Conservation (phyloP, 2,797 vertebrate genomes). For the Agapornis canus region DNA sequence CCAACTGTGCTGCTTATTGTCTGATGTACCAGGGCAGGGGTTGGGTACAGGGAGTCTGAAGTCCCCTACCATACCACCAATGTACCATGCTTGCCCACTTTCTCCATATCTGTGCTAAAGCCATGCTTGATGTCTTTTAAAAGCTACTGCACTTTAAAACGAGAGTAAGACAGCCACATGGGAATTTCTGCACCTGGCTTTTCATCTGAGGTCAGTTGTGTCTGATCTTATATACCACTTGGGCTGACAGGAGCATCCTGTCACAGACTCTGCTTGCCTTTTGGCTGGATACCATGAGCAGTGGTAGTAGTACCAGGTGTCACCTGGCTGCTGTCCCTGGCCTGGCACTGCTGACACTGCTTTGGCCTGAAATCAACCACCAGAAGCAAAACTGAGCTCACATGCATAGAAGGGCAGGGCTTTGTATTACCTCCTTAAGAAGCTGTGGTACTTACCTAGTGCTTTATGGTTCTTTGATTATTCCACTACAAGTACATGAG, state of each 20-base stretch:
- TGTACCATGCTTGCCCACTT: neutral
- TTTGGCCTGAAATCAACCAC: neutral
- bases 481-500: neutral
- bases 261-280: neutral
- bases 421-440: neutral
- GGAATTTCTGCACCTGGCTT: neutral
- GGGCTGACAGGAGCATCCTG: neutral
- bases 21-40: accelerated
- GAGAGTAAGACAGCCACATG: neutral
- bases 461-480: neutral
- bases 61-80: accelerated
- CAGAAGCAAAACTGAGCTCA: neutral
- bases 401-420: neutral
- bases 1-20: neutral
- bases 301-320: neutral
- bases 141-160: neutral
- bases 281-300: neutral
- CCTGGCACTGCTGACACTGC: neutral
- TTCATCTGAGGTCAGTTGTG: neutral
- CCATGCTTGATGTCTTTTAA: neutral
- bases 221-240: neutral
- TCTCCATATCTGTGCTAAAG: neutral
- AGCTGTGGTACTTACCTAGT: neutral
- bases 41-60: accelerated
- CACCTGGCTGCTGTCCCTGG: neutral